Percentiles rank a stretch among this genome's conserved stretches.
Evolutionary conservation across 1,140 invertebrate species (phyloP).

Genomic region (Atta cephalotes): DNA sequence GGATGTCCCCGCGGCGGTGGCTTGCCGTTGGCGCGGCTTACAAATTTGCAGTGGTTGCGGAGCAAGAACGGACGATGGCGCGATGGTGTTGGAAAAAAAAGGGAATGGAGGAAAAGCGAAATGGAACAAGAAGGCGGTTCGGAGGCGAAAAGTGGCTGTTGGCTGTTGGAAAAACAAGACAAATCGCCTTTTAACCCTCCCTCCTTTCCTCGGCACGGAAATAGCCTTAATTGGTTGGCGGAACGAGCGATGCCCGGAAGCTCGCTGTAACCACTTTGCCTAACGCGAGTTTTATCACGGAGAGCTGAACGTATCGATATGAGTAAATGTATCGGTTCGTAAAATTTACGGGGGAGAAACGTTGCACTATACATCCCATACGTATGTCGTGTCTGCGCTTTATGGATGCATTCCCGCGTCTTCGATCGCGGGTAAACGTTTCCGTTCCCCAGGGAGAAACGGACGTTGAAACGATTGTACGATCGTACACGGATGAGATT

Average conservation of each 20-base stretch:
- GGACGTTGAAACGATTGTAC: slow-evolving; percentile 38
- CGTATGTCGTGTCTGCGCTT: slow-evolving; percentile 77
- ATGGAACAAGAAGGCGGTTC: slow-evolving; percentile 35
- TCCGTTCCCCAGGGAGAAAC: slow-evolving; percentile 23
- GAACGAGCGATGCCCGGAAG: slow-evolving; percentile 74
- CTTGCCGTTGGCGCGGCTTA: slow-evolving; percentile 44
- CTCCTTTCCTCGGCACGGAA: slow-evolving; percentile 32
- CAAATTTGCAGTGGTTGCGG: slow-evolving; percentile 71
- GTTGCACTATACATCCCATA: slow-evolving; percentile 44
- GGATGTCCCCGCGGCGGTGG: slow-evolving; percentile 51
- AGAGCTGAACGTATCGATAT: slow-evolving; percentile 45
- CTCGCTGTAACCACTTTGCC: slow-evolving; percentile 79
- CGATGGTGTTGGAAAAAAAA: not conserved
- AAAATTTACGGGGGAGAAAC: slow-evolving; percentile 79
- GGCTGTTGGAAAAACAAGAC: slow-evolving; percentile 73
- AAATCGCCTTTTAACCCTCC: slow-evolving; percentile 79
- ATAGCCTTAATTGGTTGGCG: slow-evolving; percentile 79
- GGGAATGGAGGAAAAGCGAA: slow-evolving; percentile 50
- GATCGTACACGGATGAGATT: slow-evolving; percentile 38
- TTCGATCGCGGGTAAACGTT: slow-evolving; percentile 55
- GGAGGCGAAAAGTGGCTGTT: slow-evolving; percentile 51
- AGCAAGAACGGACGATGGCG: slow-evolving; percentile 49
- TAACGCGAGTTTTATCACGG: slow-evolving; percentile 82
- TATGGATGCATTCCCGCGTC: slow-evolving; percentile 71
- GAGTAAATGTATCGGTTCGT: slow-evolving; percentile 78